phyloP scores from a whole-genome alignment of 2,113 vertebrate genomes.

The Tinamus guttatus region DNA sequence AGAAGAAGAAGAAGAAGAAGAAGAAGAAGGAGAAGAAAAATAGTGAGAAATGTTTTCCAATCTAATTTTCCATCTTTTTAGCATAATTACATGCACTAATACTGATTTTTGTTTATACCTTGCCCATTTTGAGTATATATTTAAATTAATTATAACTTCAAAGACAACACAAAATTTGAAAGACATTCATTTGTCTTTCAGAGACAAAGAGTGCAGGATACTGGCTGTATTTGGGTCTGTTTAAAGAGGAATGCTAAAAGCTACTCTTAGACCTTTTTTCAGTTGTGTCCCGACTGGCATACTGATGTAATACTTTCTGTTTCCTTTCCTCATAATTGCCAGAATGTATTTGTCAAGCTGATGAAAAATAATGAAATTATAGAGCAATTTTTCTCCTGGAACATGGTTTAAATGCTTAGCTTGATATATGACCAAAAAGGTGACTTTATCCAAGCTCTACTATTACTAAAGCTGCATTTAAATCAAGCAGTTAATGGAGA shows the following conservation, averaged over 20 bases:
- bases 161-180: not conserved
- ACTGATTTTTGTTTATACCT: not conserved
- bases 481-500: not conserved
- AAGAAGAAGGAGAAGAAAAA: too few relatives aligned
- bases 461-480: constrained; percentile 35
- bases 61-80: not conserved
- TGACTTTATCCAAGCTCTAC: not conserved
- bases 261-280: not conserved
- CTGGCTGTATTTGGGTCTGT: not conserved
- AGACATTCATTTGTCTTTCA: not conserved
- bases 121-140: not conserved
- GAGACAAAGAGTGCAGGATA: not conserved
- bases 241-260: not conserved
- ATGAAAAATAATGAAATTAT: constrained; percentile 29
- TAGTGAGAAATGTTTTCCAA: not conserved
- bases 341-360: constrained; percentile 35
- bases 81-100: not conserved
- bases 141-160: not conserved
- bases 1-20: too few relatives aligned
- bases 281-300: not conserved
- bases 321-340: not conserved
- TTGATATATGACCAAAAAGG: constrained; percentile 18
- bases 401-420: constrained; percentile 48
- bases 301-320: not conserved
- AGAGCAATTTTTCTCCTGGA: constrained; percentile 24